A percentile compares a stretch with the other conserved stretches of the same genome.
These are phyloP conservation scores for Microplitis manilae DNA, from an alignment of 2,888 invertebrate genomes.

Conservation along the genomic window DNA sequence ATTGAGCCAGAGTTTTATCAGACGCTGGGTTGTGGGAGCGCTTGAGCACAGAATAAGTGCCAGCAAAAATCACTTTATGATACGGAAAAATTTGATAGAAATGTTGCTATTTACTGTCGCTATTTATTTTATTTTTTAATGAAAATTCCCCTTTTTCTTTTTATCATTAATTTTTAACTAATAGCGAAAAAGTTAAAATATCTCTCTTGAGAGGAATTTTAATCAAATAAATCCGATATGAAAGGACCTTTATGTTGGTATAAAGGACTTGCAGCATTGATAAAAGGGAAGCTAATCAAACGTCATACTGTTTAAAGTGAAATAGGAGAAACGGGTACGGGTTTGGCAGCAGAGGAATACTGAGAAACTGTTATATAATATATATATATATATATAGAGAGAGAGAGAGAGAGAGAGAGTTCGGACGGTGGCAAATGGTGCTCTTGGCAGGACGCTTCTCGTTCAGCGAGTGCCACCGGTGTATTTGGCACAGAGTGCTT, in stretches of 20 bases:
- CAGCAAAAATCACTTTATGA: conserved; percentile 55
- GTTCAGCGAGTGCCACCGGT: conserved; percentile 59
- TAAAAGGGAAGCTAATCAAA: conserved; percentile 34
- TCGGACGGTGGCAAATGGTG: conserved; percentile 50
- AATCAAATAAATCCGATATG: background rate
- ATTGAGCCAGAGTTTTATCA: conserved; percentile 38
- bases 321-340: conserved; percentile 33
- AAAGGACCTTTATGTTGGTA: background rate
- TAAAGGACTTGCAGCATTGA: background rate
- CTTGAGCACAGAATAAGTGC: conserved; percentile 33
- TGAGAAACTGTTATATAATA: conserved; percentile 35
- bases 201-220: conserved; percentile 6
- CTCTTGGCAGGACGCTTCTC: conserved; percentile 59
- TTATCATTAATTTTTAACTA: too few species aligned
- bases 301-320: conserved; percentile 33
- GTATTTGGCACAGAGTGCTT: conserved; percentile 70
- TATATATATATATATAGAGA: background rate
- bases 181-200: background rate
- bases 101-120: conserved; percentile 48
- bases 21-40: conserved; percentile 23
- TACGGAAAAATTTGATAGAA: conserved; percentile 61
- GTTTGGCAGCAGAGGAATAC: conserved; percentile 18
- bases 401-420: too few species aligned
- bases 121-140: conserved; percentile 23
- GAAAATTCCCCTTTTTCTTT: too few species aligned